A percentile compares a stretch with the other conserved stretches of the same genome.
Evolutionary conservation across 2,888 invertebrate species (phyloP).

Genomic region (Ectemnius continuus): DNA sequence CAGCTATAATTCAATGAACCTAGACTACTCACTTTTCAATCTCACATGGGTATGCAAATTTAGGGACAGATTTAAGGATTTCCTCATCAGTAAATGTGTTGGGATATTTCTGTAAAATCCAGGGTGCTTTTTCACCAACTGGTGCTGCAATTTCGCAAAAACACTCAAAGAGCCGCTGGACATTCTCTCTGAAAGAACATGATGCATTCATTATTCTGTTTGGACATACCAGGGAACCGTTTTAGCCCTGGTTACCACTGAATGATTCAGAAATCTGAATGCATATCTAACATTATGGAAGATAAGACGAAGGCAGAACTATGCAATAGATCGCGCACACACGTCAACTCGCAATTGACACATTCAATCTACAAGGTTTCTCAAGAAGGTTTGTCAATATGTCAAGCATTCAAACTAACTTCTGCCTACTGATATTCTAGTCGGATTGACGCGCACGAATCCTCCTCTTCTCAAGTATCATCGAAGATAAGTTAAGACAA

Average conservation of each 20-base stretch:
- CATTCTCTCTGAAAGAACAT: constrained; percentile 83
- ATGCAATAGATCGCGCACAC: too few relatives aligned
- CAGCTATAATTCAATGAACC: background rate
- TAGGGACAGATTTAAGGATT: constrained; percentile 91
- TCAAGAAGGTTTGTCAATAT: too few relatives aligned
- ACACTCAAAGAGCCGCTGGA: constrained; percentile 88
- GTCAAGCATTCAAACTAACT: too few relatives aligned
- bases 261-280: background rate
- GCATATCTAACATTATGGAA: background rate
- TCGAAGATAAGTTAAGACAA: too few relatives aligned
- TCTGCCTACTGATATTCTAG: too few relatives aligned
- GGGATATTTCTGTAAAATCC: constrained; percentile 91
- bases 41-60: constrained; percentile 94
- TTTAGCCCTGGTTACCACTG: background rate
- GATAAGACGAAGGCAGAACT: background rate
- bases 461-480: too few relatives aligned
- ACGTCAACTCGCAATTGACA: too few relatives aligned
- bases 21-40: constrained; percentile 84
- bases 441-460: too few relatives aligned
- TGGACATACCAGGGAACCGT: background rate
- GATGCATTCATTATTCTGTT: background rate
- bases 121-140: constrained; percentile 82
- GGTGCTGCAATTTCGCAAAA: constrained; percentile 90
- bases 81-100: constrained; percentile 90
- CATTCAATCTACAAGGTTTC: too few relatives aligned